Percentiles rank a stretch among this genome's conserved stretches.
Evolutionary conservation across 2,113 vertebrate species (phyloP).

Genomic region (Lamprotornis superbus): DNA sequence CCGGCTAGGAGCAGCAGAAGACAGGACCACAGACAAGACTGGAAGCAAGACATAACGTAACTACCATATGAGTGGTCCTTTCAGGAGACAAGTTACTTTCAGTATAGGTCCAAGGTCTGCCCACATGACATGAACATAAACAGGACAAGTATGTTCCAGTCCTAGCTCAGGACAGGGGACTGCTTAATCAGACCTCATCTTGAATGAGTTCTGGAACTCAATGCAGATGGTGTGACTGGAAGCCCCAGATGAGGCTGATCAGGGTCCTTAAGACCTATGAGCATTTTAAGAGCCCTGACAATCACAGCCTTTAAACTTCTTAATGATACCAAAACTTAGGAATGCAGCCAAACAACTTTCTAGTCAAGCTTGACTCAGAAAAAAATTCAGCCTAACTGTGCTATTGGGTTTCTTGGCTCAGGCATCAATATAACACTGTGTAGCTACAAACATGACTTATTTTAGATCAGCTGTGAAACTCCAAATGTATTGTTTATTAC

Average conservation of each 20-base stretch:
- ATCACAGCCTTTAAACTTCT: neutral
- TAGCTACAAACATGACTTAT: neutral
- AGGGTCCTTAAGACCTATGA: neutral
- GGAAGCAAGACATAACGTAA: neutral
- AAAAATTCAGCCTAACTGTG: neutral
- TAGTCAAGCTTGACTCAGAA: neutral
- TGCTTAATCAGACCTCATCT: neutral
- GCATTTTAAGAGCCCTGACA: neutral
- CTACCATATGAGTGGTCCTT: neutral
- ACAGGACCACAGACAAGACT: neutral
- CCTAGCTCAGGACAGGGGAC: fast-evolving
- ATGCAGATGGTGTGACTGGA: neutral
- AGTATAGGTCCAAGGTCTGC: neutral
- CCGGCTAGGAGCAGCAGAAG: neutral
- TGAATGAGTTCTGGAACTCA: neutral
- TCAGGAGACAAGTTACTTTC: neutral
- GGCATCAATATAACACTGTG: neutral
- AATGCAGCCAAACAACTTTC: neutral
- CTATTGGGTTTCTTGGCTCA: neutral
- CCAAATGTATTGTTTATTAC: neutral
- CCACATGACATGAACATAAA: neutral
- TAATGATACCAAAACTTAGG: neutral
- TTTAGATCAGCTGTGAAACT: neutral
- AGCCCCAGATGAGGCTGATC: neutral
- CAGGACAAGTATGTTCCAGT: neutral